Evolutionary conservation across 2,797 vertebrate species (phyloP), one percentile per base, ranked within the genome.

Genomic region (Lepilemur septentrionalis): DNA sequence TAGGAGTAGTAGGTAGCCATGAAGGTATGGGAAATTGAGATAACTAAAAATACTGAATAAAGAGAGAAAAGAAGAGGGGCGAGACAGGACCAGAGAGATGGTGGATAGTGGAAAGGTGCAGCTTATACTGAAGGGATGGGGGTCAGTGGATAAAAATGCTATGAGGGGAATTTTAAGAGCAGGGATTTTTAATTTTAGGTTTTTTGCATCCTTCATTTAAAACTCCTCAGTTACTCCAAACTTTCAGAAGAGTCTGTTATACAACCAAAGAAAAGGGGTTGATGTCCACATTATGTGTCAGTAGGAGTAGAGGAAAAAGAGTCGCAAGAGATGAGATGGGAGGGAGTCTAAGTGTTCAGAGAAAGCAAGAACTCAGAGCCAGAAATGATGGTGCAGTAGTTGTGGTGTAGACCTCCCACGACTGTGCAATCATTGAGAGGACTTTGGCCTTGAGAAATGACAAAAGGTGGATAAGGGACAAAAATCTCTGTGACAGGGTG

Each of bases 121-220:
- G 7, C 52, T 81, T 48, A 85, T 72, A 52, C 10, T 61, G 32
- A 89, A 87, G 65, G n/a, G 50, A 65, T 38, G 28, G 48, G 43
- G 35, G 25, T 38, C 5, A 4, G 75, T 22, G 11, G 25, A 48
- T 61, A 38, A 48, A 57, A 87, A 43, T 76, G 52, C 41, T 13
- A n/a, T 4, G 52, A 38, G 43, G 41, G 38, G n/a, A 38, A 57
- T 86, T 86, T 85, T 41, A 85, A 48, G 57, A 86, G 28, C 4
- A 81, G 61, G 55, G 17, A 63, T 38, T 93, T 93, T n/a, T 84
- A 92, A 90, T 70, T 70, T 80, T 52, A 94, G 76, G 35, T 80
- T 63, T 73, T 83, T 73, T 83, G 20, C 22, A 8, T 79, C 18
- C 11, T 94, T 86, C 46, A 93, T 69, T 97, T 59, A 93, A 82